Evolutionary conservation across 2,888 invertebrate genomes (phyloP).

Genomic region (Chelonus formosanus): DNA sequence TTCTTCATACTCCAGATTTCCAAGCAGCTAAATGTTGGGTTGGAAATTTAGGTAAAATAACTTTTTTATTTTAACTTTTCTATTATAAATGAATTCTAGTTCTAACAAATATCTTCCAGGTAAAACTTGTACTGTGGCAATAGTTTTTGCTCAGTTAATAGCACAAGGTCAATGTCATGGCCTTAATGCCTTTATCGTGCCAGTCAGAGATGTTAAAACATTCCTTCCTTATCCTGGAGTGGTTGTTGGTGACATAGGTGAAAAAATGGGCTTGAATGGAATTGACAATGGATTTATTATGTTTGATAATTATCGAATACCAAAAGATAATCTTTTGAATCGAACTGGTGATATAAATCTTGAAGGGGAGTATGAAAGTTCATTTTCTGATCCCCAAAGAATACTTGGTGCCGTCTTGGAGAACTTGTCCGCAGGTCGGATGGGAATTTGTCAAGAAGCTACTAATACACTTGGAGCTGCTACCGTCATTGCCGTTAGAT

Average conservation of each 20-base stretch:
- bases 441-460: conserved; percentile 76
- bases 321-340: conserved; percentile 84
- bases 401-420: conserved; percentile 86
- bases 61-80: background rate
- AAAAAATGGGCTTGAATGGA: conserved; percentile 90
- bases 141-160: conserved; percentile 89
- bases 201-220: conserved; percentile 81
- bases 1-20: conserved; percentile 79
- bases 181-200: conserved; percentile 89
- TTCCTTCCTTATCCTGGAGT: conserved; percentile 83
- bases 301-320: conserved; percentile 88
- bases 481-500: conserved; percentile 79
- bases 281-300: conserved; percentile 93
- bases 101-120: conserved; percentile 64
- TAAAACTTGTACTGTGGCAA: conserved; percentile 84
- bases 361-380: conserved; percentile 87
- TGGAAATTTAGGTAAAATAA: conserved; percentile 73
- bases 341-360: conserved; percentile 88
- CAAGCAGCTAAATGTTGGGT: conserved; percentile 88
- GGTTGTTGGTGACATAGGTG: conserved; percentile 90
- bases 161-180: conserved; percentile 83
- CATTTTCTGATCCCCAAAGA: conserved; percentile 87
- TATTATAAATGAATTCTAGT: no score
- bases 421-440: conserved; percentile 84
- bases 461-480: conserved; percentile 76